Base-by-base conservation (phyloP, 2,888 invertebrate genomes). In the Mystacides longicornis region DNA sequence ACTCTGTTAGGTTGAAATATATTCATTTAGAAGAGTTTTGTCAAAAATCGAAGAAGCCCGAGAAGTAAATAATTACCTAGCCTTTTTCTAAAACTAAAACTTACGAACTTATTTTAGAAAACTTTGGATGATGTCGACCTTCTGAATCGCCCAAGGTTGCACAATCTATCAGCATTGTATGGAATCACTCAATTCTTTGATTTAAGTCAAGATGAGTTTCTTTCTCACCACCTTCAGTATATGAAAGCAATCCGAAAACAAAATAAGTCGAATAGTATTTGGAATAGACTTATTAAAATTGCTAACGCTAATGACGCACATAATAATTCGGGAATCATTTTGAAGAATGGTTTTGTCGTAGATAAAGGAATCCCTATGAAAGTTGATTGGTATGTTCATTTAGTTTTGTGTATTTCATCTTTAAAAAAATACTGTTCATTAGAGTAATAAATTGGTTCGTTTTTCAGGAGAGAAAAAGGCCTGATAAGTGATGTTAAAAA, bases 401-500 rank as follows among this genome's bases (percentile, higher is more conserved):
- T 23, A 2, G 23, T 2, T 16, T 14, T 23, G 22, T 16, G 16
- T 47, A 11, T 3, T 20, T 47, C 21, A 4, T 7, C n/a, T n/a
- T n/a, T n/a, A n/a, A n/a, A n/a, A n/a, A n/a, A n/a, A n/a, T n/a
- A n/a, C n/a, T n/a, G n/a, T n/a, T n/a, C n/a, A n/a, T n/a, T n/a
- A n/a, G n/a, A n/a, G n/a, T n/a, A n/a, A n/a, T n/a, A n/a, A n/a
- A n/a, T n/a, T n/a, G n/a, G n/a, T n/a, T n/a, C n/a, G n/a, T 65
- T 67, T 64, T 75, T 65, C 69, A 87, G 87, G 88, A 74, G 86
- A 62, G 69, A 77, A 0, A 81, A 82, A 64, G 82, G 82, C 22
- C 80, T 83, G 9, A 73, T 92, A 1, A 81, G 85, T 1, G 71
- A 80, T 0, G 79, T 92, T 0, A 79, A 81, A 52, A 82, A 85